Evolutionary conservation across 2,113 vertebrate species (phyloP).

Genomic region (Suncus etruscus): DNA sequence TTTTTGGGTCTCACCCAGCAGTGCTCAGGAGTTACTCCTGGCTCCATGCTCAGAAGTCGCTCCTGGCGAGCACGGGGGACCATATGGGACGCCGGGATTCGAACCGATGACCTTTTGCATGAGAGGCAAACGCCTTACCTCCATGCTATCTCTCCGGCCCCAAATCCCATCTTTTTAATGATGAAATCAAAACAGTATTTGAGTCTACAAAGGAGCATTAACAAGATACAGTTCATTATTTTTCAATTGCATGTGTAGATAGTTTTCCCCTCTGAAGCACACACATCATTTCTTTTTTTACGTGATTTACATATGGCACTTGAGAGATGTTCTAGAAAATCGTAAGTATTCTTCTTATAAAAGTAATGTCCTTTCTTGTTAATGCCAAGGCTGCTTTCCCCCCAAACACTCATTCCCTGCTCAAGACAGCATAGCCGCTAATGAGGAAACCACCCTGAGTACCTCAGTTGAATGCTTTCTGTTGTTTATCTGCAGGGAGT

Average conservation of each 20-base stretch:
- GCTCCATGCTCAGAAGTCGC: too few relatives aligned
- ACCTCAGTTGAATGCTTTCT: constrained; percentile 84
- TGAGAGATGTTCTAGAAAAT: constrained; percentile 84
- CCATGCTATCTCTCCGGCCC: too few relatives aligned
- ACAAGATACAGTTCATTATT: constrained; percentile 75
- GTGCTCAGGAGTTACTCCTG: too few relatives aligned
- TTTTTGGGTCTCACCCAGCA: too few relatives aligned
- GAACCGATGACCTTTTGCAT: too few relatives aligned
- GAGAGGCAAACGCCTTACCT: too few relatives aligned
- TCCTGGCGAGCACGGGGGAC: too few relatives aligned
- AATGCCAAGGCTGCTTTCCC: constrained; percentile 84
- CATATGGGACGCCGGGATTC: too few relatives aligned
- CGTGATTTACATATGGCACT: constrained; percentile 85
- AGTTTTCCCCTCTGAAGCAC: constrained; percentile 73
- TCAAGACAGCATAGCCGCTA: constrained; percentile 85
- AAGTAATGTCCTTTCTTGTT: constrained; percentile 87
- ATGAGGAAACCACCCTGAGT: constrained; percentile 86
- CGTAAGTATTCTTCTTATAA: constrained; percentile 83
- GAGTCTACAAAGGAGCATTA: constrained; percentile 61
- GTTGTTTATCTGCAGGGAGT: constrained; percentile 86
- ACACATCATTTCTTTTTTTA: constrained; percentile 81
- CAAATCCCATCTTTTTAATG: constrained; percentile 58
- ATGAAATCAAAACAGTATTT: constrained; percentile 62
- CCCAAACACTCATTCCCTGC: constrained; percentile 83
- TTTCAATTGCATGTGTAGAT: constrained; percentile 77